Base-by-base conservation (phyloP, 2,888 invertebrate species). In the Caenorhabditis plicata region DNA sequence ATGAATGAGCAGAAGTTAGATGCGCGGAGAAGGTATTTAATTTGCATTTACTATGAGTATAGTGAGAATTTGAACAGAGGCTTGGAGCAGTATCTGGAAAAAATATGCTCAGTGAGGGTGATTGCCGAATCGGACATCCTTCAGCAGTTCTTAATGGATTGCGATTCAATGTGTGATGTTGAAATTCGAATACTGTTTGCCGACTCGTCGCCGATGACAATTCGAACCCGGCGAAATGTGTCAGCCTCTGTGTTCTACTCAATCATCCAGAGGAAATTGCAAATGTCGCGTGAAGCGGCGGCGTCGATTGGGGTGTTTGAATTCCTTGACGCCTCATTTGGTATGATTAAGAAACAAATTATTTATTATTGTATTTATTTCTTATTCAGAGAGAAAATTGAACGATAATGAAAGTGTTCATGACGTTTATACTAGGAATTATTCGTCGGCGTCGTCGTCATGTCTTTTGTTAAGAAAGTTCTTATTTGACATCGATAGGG, bases 351-450 rank as follows among this genome's bases (percentile, higher is more conserved):
- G 11, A 7, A n/a, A n/a, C n/a, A n/a, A n/a, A n/a, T n/a, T n/a
- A n/a, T n/a, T n/a, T n/a, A n/a, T n/a, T n/a, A 31, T n/a, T n/a
- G n/a, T n/a, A n/a, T n/a, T n/a, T n/a, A n/a, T n/a, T n/a, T n/a
- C n/a, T n/a, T 29, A 57, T 84, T n/a, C 84, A 91, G 94, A 95
- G 82, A 87, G 96, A 49, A 94, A 94, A 84, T 85, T 98, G 58
- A 90, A 90, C 75, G 88, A 90, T 1, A 88, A 89, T 82, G 98
- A 98, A 85, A 90, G 91, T 74, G 96, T 96, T 0, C 96, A 98
- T 85, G 91, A 92, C 77, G 86, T 98, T 66, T 98, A 98, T 85
- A 93, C 98, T 75, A 95, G 96, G 85, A 98, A 98, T 85, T 98
- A 96, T 82, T 92, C 92, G 68, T 96, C 96, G 11, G 95, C 96